These are phyloP conservation scores for Chelon labrosus DNA, from an alignment of 2,797 vertebrate species.

Conservation along the genomic window DNA sequence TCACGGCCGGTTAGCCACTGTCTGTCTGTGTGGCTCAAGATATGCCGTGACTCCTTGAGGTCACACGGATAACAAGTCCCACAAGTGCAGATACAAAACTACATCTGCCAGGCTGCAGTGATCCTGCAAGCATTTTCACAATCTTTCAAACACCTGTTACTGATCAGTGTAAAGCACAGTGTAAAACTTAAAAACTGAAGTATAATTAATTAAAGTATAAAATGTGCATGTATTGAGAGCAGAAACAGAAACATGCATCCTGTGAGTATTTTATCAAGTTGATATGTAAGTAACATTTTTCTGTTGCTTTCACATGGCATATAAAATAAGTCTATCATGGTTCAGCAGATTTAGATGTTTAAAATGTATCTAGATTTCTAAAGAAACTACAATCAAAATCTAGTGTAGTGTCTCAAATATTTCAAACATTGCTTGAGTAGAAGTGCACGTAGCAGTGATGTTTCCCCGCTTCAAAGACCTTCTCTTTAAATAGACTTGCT, in stretches of 20 bases:
- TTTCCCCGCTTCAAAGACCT: not conserved
- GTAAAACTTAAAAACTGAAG: too few relatives aligned
- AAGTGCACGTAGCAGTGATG: not conserved
- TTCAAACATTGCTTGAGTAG: not conserved
- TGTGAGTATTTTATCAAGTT: not conserved
- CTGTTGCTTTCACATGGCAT: too few relatives aligned
- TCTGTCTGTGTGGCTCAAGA: conserved; percentile 33
- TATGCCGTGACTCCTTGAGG: not conserved
- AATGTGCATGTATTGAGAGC: not conserved
- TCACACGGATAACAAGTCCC: conserved; percentile 25
- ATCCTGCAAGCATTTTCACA: not conserved
- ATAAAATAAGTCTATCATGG: not conserved
- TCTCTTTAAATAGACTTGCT: not conserved
- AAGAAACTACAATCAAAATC: not conserved
- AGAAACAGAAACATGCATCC: not conserved
- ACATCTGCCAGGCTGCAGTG: not conserved
- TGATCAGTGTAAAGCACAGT: too few relatives aligned
- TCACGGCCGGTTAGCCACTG: conserved; percentile 33
- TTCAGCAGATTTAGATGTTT: not conserved
- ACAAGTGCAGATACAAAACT: not conserved
- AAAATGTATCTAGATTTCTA: not conserved
- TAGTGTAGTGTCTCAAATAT: not conserved
- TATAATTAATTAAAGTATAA: not conserved
- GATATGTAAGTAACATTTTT: not conserved
- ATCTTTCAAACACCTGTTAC: not conserved